Evolutionary conservation across 2,797 vertebrate genomes (phyloP).

Genomic region (Petrocephalus schoutedeni): DNA sequence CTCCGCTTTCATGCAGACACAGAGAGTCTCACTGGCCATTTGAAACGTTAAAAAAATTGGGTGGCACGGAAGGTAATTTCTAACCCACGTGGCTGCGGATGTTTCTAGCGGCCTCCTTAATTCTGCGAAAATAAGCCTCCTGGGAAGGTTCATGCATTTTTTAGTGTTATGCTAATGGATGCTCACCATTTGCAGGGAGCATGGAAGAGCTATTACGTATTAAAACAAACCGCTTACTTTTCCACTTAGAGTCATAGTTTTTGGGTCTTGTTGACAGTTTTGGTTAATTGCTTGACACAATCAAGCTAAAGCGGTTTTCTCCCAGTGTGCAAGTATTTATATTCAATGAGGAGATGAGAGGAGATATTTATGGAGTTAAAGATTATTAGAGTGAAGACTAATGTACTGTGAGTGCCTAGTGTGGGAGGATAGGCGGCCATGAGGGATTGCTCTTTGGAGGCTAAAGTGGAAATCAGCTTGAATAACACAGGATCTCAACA

Average conservation of each 20-base stretch:
- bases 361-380: neutral
- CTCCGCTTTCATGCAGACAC: neutral
- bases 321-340: neutral
- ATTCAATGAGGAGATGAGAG: neutral
- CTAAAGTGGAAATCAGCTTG: neutral
- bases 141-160: constrained; percentile 59
- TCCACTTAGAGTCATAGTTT: neutral
- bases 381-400: neutral
- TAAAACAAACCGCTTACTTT: constrained; percentile 57
- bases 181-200: constrained; percentile 58
- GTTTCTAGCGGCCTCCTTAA: constrained; percentile 46
- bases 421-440: neutral
- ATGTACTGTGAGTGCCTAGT: neutral
- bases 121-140: constrained; percentile 46
- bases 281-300: neutral
- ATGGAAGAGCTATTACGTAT: constrained; percentile 58
- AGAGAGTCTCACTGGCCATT: constrained; percentile 3
- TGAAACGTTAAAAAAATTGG: constrained; percentile 20
- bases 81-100: constrained; percentile 25
- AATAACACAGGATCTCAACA: neutral
- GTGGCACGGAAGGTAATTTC: constrained; percentile 28
- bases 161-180: constrained; percentile 62
- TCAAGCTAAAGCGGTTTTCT: neutral
- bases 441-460: neutral
- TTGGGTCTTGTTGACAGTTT: neutral